Conservation (phyloP, 2,888 invertebrate genomes). For the Aporophyla lueneburgensis region DNA sequence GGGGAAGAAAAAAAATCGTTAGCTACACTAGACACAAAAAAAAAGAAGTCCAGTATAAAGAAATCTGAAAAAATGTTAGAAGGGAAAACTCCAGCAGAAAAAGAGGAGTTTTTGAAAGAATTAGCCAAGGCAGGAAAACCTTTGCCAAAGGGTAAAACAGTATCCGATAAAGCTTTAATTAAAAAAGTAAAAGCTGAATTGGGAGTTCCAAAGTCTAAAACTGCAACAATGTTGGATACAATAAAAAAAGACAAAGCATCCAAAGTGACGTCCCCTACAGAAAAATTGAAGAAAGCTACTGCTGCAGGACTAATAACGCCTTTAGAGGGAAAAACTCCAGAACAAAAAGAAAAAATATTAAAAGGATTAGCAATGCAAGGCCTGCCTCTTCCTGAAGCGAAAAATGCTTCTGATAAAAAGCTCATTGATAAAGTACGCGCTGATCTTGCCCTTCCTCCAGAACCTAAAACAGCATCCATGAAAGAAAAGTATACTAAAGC, state of each 20-base stretch:
- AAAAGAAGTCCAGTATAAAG: constrained; percentile 31
- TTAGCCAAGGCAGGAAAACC: constrained; percentile 37
- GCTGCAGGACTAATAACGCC: constrained; percentile 10
- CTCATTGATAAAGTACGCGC: constrained; percentile 1
- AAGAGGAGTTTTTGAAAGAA: constrained; percentile 53
- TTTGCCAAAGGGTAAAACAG: constrained; percentile 40
- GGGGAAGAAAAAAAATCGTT: constrained; percentile 42
- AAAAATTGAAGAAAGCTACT: neutral
- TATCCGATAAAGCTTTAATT: constrained; percentile 37
- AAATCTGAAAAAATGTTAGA: constrained; percentile 41
- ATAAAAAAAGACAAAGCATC: constrained; percentile 27
- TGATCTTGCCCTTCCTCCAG: constrained; percentile 15
- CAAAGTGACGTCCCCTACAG: neutral
- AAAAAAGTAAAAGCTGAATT: constrained; percentile 36
- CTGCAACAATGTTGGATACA: constrained; percentile 31
- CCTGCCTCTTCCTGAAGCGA: constrained; percentile 13
- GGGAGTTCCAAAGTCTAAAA: constrained; percentile 42
- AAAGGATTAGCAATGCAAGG: constrained; percentile 22
- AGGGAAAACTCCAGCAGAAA: constrained; percentile 40
- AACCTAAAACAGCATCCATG: constrained; percentile 18
- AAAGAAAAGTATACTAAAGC: neutral
- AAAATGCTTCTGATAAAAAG: constrained; percentile 13
- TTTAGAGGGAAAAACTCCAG: constrained; percentile 21
- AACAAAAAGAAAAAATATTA: constrained; percentile 17
- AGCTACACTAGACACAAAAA: constrained; percentile 35